These are phyloP conservation scores for Tetranychus piercei DNA, from an alignment of 2,888 invertebrate species.

Conservation along the genomic window DNA sequence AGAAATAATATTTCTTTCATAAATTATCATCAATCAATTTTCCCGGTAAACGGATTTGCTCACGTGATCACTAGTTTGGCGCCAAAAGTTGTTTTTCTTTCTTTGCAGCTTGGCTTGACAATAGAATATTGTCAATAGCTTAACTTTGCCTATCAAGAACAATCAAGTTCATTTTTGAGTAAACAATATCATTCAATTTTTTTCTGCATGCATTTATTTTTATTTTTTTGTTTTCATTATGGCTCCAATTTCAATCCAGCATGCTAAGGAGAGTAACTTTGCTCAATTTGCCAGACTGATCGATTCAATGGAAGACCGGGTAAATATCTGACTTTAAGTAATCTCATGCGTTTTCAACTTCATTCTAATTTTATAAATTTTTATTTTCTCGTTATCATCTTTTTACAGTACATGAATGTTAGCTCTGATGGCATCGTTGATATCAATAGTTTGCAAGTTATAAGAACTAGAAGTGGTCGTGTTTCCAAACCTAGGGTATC, in stretches of 20 bases:
- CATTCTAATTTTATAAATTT: background rate
- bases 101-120: no score
- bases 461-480: background rate
- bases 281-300: background rate
- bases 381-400: background rate
- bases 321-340: background rate
- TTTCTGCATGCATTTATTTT: no score
- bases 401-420: background rate
- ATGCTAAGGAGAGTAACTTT: background rate
- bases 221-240: no score
- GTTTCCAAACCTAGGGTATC: background rate
- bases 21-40: no score
- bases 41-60: no score
- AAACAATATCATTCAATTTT: no score
- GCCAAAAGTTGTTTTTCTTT: no score
- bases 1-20: no score
- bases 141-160: no score
- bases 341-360: background rate
- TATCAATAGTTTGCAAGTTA: background rate
- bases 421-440: background rate
- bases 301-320: background rate
- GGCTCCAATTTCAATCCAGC: background rate
- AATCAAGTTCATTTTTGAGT: no score
- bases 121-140: no score
- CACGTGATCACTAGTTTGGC: no score